These are phyloP conservation scores for Chymomyza procnemis DNA, from an alignment of 2,888 invertebrate genomes.

Conservation along the genomic window DNA sequence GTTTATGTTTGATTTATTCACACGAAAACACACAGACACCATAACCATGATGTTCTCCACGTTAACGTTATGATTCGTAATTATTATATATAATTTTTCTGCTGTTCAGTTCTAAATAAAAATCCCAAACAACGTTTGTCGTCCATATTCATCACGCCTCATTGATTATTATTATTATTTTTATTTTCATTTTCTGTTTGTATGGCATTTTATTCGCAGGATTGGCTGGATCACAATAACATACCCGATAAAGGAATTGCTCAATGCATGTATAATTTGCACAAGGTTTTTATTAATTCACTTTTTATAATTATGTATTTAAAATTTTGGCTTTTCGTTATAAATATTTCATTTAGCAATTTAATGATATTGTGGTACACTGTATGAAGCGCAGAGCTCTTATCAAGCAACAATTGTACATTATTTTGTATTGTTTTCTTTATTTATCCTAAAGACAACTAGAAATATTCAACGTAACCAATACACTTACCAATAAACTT, in stretches of 20 bases:
- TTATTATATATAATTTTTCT: too few relatives aligned
- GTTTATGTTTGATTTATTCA: not conserved
- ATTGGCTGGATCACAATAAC: slow-evolving; percentile 79
- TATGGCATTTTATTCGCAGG: slow-evolving; percentile 74
- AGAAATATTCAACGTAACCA: too few relatives aligned
- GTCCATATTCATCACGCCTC: slow-evolving; percentile 50
- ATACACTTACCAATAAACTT: too few relatives aligned
- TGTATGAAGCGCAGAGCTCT: too few relatives aligned
- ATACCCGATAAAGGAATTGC: slow-evolving; percentile 78
- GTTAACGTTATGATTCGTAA: too few relatives aligned
- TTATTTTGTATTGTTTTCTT: too few relatives aligned
- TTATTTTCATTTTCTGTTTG: slow-evolving; percentile 33
- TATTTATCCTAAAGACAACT: too few relatives aligned
- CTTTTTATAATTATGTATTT: slow-evolving; percentile 32
- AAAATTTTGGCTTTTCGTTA: not conserved
- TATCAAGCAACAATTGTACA: too few relatives aligned
- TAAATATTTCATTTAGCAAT: not conserved
- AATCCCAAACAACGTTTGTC: slow-evolving; percentile 34
- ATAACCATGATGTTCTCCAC: too few relatives aligned
- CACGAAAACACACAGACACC: too few relatives aligned
- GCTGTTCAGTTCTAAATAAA: too few relatives aligned
- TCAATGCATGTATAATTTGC: slow-evolving; percentile 79
- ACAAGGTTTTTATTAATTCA: slow-evolving; percentile 76
- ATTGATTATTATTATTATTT: slow-evolving; percentile 59
- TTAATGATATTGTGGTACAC: not conserved